Evolutionary conservation across 1,140 invertebrate species (phyloP), one percentile per base, ranked within the genome.

Genomic region (Pogonognathellus flavescens): DNA sequence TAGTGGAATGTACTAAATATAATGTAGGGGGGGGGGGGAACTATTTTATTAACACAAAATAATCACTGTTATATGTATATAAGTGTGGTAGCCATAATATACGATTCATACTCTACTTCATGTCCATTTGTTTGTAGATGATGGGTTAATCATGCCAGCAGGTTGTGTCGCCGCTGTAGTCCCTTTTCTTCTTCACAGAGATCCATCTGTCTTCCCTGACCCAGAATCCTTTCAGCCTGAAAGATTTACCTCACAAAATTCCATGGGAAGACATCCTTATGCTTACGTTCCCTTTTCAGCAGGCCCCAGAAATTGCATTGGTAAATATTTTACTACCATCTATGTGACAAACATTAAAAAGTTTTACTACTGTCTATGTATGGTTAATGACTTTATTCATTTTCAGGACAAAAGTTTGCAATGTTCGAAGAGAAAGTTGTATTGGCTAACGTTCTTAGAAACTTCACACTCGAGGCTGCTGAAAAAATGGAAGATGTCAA

Each of bases 131-230:
- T 49, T 80, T 20, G 18, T 62, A 91, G 89, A 83, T 25, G 81
- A 60, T 82, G 84, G 70, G 0, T n/a, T 72, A 57, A 84, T 60
- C 49, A 83, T 50, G 57, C 84, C 62, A 13, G 81, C 18, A 22
- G 91, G 91, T 3, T 90, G 91, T 3, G 90, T 90, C 0, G 66
- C 92, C 0, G 80, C 91, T 1, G 81, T 94, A 1, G 90, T 92
- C 81, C 91, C 93, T 4, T 92, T 92, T 22, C 91, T 92, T 89
- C 87, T 96, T 41, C 96, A 97, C 90, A 92, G 94, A 72, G 92
- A 95, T 89, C 91, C 92, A 1, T 91, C 93, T 25, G 89, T 93
- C 25, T 97, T 93, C 89, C 92, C 93, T 41, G 92, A 96, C 82
- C 95, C 91, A 10, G 91, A 93, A 18, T 86, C 57, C 8, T 93